Conservation (phyloP, 2,888 invertebrate species). For the Apoda limacodes region DNA sequence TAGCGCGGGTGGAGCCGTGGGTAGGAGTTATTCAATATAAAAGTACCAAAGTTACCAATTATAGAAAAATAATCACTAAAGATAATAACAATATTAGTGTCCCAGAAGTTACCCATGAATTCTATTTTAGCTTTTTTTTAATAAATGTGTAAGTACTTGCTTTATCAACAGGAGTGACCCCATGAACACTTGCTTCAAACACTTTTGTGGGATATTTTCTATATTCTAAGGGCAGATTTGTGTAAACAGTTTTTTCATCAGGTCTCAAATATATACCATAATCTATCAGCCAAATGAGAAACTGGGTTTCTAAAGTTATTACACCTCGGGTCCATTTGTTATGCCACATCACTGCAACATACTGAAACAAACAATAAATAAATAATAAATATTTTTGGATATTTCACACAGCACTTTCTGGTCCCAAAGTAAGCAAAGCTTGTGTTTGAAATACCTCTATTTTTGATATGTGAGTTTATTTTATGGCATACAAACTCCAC, state of each 20-base stretch:
- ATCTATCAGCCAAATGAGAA: slow-evolving; percentile 40
- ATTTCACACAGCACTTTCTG: no score
- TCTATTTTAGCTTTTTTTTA: no score
- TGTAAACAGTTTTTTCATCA: slow-evolving; percentile 27
- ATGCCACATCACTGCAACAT: slow-evolving; percentile 38
- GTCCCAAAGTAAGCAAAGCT: no score
- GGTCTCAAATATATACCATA: slow-evolving; percentile 32
- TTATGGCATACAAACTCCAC: neutral
- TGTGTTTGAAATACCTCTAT: no score
- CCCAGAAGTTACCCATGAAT: no score
- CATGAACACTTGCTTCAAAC: slow-evolving; percentile 45
- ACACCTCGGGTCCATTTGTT: slow-evolving; percentile 38
- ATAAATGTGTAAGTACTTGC: slow-evolving; percentile 20
- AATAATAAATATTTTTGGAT: no score
- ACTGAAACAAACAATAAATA: slow-evolving; percentile 23
- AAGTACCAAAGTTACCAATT: neutral
- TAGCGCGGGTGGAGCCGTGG: no score
- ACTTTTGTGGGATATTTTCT: slow-evolving; percentile 36
- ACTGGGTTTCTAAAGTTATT: slow-evolving; percentile 29
- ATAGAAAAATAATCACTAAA: neutral
- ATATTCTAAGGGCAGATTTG: slow-evolving; percentile 28
- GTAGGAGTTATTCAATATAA: no score
- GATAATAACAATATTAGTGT: no score
- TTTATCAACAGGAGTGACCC: slow-evolving; percentile 35
- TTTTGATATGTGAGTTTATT: no score